Conservation (phyloP, 2,888 invertebrate species). For the Ethmia dodecea region DNA sequence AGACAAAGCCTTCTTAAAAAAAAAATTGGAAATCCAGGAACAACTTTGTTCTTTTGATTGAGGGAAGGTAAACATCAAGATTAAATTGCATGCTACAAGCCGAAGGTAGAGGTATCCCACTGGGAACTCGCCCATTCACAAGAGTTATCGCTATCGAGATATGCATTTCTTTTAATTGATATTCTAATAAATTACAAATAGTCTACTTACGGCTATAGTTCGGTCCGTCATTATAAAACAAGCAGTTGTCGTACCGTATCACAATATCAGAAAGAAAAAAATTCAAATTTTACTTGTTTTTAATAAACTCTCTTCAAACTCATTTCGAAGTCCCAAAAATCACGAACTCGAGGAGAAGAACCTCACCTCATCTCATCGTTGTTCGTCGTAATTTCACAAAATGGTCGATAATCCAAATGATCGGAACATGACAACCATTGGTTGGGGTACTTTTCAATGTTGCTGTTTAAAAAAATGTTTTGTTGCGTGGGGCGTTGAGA, state of each 20-base stretch:
- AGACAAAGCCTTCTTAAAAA: no score
- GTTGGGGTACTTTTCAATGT: no score
- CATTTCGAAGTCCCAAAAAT: conserved; percentile 12
- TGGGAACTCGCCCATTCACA: conserved; percentile 3
- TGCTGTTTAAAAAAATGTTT: no score
- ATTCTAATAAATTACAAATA: neutral
- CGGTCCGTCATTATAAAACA: conserved; percentile 47
- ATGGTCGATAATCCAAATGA: conserved; percentile 42
- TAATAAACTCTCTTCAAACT: conserved; percentile 3
- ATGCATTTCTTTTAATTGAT: neutral
- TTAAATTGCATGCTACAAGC: no score
- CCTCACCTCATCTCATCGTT: no score
- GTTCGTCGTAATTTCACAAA: conserved; percentile 16
- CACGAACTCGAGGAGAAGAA: conserved; percentile 23
- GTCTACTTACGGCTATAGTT: conserved; percentile 54
- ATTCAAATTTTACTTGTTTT: neutral
- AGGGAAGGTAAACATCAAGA: no score
- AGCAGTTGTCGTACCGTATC: neutral
- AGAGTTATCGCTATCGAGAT: conserved; percentile 13
- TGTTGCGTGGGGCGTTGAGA: no score
- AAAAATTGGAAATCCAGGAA: no score
- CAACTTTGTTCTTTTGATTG: no score
- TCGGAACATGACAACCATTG: conserved; percentile 49
- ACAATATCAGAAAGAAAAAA: neutral
- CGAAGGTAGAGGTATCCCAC: no score